A percentile compares a stretch with the other conserved stretches of the same genome.
phyloP scores from a whole-genome alignment of 53 echinoderm and acorn worm species.

The Actinopyga echinites region DNA sequence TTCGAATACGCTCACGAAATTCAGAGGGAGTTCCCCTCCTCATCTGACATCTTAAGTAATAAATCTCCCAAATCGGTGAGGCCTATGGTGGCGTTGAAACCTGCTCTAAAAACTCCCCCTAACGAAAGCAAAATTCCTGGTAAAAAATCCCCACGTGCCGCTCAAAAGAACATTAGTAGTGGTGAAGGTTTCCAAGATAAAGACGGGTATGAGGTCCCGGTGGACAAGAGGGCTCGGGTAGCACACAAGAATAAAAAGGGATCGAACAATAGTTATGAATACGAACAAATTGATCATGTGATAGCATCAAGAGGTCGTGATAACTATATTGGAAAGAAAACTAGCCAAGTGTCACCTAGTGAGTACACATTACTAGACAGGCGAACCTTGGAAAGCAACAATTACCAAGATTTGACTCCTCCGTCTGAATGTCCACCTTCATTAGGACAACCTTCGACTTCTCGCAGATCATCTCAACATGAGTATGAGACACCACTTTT shows the following conservation, averaged over 20 bases:
- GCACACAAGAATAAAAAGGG: neutral
- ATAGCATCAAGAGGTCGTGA: neutral
- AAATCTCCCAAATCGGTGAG: neutral
- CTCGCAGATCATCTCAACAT: neutral
- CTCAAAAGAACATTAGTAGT: neutral
- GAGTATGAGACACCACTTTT: neutral
- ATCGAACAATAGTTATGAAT: neutral
- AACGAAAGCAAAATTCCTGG: neutral
- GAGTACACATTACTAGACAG: neutral
- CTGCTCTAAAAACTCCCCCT: neutral
- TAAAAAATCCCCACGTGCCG: neutral
- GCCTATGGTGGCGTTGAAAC: constrained; percentile 13
- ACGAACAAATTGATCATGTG: constrained; percentile 10
- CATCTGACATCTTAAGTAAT: neutral
- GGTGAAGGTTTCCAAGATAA: neutral
- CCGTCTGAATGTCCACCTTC: too few relatives aligned
- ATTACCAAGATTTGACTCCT: neutral
- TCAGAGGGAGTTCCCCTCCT: too few relatives aligned
- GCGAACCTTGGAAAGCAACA: neutral
- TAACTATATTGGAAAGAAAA: neutral
- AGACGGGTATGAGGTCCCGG: constrained; percentile 2
- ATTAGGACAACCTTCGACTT: too few relatives aligned
- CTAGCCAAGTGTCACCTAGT: neutral
- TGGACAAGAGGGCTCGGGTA: neutral
- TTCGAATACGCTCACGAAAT: neutral